Evolutionary conservation across 1,140 invertebrate genomes (phyloP).

Genomic region (Lordiphosa clarofinis): DNA sequence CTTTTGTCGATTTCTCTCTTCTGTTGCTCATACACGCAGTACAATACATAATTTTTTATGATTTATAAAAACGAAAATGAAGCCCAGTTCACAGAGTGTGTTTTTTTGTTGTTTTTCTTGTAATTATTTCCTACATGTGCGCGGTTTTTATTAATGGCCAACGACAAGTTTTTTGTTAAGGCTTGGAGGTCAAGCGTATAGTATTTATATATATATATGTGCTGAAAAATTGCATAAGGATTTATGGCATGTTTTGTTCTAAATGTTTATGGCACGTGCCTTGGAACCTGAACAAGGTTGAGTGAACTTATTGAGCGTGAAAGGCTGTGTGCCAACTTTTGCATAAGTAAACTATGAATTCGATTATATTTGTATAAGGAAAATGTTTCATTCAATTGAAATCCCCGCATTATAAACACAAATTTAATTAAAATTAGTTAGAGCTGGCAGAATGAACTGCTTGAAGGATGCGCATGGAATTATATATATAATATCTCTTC

Average conservation of each 20-base stretch:
- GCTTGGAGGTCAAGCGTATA: slow-evolving; percentile 28
- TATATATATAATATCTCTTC: too few species aligned
- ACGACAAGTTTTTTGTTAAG: slow-evolving; percentile 27
- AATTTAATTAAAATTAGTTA: too few species aligned
- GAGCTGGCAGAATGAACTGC: too few species aligned
- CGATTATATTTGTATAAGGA: too few species aligned
- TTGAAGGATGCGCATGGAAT: too few species aligned
- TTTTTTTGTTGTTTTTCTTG: slow-evolving; percentile 29
- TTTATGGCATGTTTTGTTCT: slow-evolving; percentile 45
- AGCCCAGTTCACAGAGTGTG: too few species aligned
- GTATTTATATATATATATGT: not conserved
- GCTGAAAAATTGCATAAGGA: slow-evolving; percentile 38
- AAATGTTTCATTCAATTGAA: too few species aligned
- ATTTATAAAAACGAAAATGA: slow-evolving; percentile 58
- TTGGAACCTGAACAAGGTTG: slow-evolving; percentile 26
- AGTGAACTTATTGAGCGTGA: slow-evolving; percentile 25
- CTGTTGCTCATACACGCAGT: slow-evolving; percentile 46
- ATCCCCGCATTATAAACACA: too few species aligned
- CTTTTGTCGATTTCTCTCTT: slow-evolving; percentile 28
- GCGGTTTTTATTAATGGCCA: slow-evolving; percentile 56
- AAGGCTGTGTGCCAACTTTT: slow-evolving; percentile 5
- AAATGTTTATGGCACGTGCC: slow-evolving; percentile 45
- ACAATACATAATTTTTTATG: slow-evolving; percentile 74
- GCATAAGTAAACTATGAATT: too few species aligned
- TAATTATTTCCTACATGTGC: slow-evolving; percentile 74